Conservation (phyloP, 2,113 vertebrate genomes). For the Colius striatus region DNA sequence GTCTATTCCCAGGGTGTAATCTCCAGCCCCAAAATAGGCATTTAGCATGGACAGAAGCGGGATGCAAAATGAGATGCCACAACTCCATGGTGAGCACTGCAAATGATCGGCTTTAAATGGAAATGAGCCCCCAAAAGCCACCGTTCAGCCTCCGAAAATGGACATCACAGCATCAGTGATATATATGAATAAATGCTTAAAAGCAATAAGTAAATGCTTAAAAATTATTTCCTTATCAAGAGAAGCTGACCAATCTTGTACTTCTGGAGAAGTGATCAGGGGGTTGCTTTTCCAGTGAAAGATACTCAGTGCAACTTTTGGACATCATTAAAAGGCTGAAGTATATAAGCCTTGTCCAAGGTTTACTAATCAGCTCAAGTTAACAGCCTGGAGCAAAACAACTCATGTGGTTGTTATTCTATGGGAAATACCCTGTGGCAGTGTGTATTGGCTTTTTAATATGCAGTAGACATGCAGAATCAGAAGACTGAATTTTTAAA, state of each 20-base stretch:
- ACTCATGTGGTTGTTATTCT: neutral
- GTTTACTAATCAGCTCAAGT: neutral
- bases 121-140: neutral
- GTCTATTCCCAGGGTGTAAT: neutral
- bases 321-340: neutral
- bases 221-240: neutral
- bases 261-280: neutral
- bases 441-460: slow-evolving; percentile 6
- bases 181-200: neutral
- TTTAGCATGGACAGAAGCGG: neutral
- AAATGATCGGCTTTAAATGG: neutral
- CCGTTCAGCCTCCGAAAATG: neutral
- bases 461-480: neutral
- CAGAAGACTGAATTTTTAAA: neutral
- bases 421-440: neutral
- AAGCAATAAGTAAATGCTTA: neutral
- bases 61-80: neutral
- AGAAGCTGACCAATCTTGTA: neutral
- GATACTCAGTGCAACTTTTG: neutral
- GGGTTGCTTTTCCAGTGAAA: neutral
- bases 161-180: neutral
- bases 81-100: neutral
- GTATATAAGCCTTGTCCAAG: neutral
- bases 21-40: neutral
- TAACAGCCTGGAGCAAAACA: slow-evolving; percentile 42